Evolutionary conservation across 2,797 vertebrate species (phyloP).

Genomic region (Darevskia nairensis): DNA sequence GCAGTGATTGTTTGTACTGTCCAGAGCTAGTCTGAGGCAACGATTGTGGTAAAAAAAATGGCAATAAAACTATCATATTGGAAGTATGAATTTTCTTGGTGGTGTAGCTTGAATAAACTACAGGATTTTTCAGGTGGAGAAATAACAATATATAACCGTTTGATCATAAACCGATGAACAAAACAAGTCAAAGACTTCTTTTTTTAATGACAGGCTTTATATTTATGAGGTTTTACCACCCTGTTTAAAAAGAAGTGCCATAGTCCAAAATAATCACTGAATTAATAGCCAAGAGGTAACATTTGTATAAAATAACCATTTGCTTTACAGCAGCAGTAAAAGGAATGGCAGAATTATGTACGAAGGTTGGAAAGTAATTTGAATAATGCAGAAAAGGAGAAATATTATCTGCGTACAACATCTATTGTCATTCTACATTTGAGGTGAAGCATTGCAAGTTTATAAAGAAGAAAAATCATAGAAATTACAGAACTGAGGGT

Average conservation of each 20-base stretch:
- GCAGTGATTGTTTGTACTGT: not conserved
- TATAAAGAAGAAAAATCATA: constrained; percentile 70
- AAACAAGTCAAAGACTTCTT: constrained; percentile 77
- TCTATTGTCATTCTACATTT: constrained; percentile 67
- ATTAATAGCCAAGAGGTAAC: constrained; percentile 83
- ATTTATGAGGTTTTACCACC: constrained; percentile 75
- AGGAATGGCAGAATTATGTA: constrained; percentile 81
- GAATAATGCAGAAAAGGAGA: constrained; percentile 77
- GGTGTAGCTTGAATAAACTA: constrained; percentile 44
- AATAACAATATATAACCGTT: constrained; percentile 56
- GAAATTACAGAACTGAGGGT: constrained; percentile 70
- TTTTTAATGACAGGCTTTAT: constrained; percentile 72
- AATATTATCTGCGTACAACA: constrained; percentile 66
- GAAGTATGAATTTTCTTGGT: constrained; percentile 8
- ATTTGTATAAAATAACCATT: constrained; percentile 82
- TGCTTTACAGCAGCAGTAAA: constrained; percentile 83
- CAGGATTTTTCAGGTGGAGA: constrained; percentile 45
- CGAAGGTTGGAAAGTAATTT: constrained; percentile 76
- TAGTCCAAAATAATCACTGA: constrained; percentile 80
- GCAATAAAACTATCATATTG: not conserved
- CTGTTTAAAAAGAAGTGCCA: constrained; percentile 78
- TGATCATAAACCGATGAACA: constrained; percentile 72
- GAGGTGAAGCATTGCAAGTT: constrained; percentile 63
- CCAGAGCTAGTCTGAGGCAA: not conserved
- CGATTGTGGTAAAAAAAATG: not conserved